A percentile compares a stretch with the other conserved stretches of the same genome.
phyloP scores from a whole-genome alignment of 2,113 vertebrate genomes.

The Ptilorrhoa leucosticta region DNA sequence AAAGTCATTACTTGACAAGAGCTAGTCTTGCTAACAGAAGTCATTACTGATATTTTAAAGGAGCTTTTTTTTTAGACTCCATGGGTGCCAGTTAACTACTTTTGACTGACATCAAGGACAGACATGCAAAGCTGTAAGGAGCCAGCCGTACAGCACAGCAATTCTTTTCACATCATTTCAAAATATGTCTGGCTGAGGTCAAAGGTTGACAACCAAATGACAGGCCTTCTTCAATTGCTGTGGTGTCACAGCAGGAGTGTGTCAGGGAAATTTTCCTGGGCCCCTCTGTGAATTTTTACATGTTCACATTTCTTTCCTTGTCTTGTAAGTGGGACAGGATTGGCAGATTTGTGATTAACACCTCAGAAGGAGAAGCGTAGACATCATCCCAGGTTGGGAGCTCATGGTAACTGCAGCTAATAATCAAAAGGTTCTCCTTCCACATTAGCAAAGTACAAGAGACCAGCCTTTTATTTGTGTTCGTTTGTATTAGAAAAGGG shows the following conservation, averaged over 20 bases:
- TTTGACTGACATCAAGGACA: constrained; percentile 86
- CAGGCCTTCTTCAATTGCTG: constrained; percentile 84
- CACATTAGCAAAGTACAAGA: constrained; percentile 53
- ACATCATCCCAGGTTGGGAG: constrained; percentile 40
- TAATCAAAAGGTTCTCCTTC: constrained; percentile 61
- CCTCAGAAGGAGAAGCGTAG: constrained; percentile 65
- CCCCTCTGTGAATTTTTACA: constrained; percentile 76
- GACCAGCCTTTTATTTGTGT: constrained; percentile 49
- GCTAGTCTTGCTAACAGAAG: constrained; percentile 74
- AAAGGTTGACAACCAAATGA: constrained; percentile 89
- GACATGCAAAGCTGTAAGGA: constrained; percentile 73
- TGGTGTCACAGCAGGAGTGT: constrained; percentile 82
- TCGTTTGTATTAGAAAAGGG: constrained; percentile 22
- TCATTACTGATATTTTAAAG: constrained; percentile 71
- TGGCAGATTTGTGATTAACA: constrained; percentile 79
- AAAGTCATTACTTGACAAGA: constrained; percentile 80
- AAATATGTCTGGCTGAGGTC: constrained; percentile 78
- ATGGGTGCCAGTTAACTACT: constrained; percentile 76
- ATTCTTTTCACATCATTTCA: constrained; percentile 80
- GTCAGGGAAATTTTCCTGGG: constrained; percentile 79
- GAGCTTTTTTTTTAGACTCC: constrained; percentile 59
- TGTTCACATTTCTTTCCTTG: constrained; percentile 76
- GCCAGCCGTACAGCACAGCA: constrained; percentile 58
- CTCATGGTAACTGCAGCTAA: constrained; percentile 44
- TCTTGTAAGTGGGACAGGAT: constrained; percentile 70